These are phyloP conservation scores for Drosophila pseudoobscura DNA, from an alignment of 1,140 invertebrate genomes.

Conservation along the genomic window DNA sequence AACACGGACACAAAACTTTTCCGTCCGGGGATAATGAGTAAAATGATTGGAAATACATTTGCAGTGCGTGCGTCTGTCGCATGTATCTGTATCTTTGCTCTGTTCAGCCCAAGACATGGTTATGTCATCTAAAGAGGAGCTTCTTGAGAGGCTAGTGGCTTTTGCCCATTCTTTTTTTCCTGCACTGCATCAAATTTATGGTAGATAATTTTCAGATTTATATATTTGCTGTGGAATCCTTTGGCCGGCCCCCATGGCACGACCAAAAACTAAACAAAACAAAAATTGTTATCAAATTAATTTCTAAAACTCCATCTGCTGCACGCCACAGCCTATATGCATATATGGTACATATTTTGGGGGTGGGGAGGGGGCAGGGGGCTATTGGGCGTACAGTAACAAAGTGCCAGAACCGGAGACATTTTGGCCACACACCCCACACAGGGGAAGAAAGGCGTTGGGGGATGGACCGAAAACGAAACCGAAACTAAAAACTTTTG, in stretches of 20 bases:
- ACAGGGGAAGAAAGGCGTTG: slow-evolving; percentile 6
- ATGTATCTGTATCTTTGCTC: slow-evolving; percentile 41
- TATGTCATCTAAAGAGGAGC: slow-evolving; percentile 23
- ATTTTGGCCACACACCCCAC: slow-evolving; percentile 44
- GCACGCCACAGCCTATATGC: slow-evolving; percentile 29
- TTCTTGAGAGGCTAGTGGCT: no score
- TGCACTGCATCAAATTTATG: slow-evolving; percentile 8
- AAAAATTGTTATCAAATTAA: slow-evolving; percentile 76
- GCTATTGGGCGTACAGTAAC: slow-evolving; percentile 34
- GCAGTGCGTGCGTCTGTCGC: slow-evolving; percentile 64
- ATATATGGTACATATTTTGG: slow-evolving; percentile 6
- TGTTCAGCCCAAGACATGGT: slow-evolving; percentile 21
- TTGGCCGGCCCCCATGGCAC: slow-evolving; percentile 1
- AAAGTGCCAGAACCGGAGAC: slow-evolving; percentile 54
- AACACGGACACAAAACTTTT: slow-evolving; percentile 61
- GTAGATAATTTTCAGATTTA: slow-evolving; percentile 33
- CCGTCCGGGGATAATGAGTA: slow-evolving; percentile 73
- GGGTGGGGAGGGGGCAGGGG: background rate
- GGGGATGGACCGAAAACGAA: slow-evolving; percentile 74
- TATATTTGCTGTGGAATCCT: slow-evolving; percentile 13
- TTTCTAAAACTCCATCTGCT: slow-evolving; percentile 78
- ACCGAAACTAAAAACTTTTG: slow-evolving; percentile 82
- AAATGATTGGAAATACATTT: slow-evolving; percentile 81
- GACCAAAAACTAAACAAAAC: slow-evolving; percentile 34
- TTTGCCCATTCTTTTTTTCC: background rate